A percentile compares a stretch with the other conserved stretches of the same genome.
Conservation (phyloP, 2,888 invertebrate genomes). For the Thera britannica region DNA sequence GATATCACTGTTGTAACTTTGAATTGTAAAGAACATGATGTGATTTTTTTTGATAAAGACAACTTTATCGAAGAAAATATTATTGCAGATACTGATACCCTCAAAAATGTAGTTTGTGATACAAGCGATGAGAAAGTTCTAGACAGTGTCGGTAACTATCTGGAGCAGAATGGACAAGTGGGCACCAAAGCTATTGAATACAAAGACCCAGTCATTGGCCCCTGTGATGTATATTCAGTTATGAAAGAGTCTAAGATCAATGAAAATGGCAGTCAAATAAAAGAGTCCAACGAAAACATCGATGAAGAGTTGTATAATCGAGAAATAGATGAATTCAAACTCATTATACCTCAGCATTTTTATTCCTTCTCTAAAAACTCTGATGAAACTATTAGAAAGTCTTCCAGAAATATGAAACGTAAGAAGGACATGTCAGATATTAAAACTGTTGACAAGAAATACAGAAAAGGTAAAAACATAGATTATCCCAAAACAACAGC, state of each 20-base stretch:
- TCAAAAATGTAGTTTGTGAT: neutral
- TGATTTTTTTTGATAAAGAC: slow-evolving; percentile 1
- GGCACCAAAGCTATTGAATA: slow-evolving; percentile 58
- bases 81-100: neutral
- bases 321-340: slow-evolving; percentile 9
- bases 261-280: slow-evolving; percentile 17
- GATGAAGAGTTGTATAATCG: neutral
- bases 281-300: slow-evolving; percentile 8
- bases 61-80: neutral
- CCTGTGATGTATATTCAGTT: slow-evolving; percentile 61
- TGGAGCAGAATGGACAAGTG: slow-evolving; percentile 16
- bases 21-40: neutral
- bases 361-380: slow-evolving; percentile 6
- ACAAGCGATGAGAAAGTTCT: neutral
- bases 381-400: slow-evolving; percentile 1
- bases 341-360: slow-evolving; percentile 14
- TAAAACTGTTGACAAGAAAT: slow-evolving; percentile 55
- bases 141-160: slow-evolving; percentile 20
- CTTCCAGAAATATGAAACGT: slow-evolving; percentile 60
- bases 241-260: slow-evolving; percentile 29
- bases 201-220: slow-evolving; percentile 58
- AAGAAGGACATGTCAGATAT: slow-evolving; percentile 58
- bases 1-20: slow-evolving; percentile 10
- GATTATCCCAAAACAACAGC: slow-evolving; percentile 63
- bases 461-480: slow-evolving; percentile 74